Conservation (phyloP, 2,888 invertebrate species). For the Amphipoea lucens region DNA sequence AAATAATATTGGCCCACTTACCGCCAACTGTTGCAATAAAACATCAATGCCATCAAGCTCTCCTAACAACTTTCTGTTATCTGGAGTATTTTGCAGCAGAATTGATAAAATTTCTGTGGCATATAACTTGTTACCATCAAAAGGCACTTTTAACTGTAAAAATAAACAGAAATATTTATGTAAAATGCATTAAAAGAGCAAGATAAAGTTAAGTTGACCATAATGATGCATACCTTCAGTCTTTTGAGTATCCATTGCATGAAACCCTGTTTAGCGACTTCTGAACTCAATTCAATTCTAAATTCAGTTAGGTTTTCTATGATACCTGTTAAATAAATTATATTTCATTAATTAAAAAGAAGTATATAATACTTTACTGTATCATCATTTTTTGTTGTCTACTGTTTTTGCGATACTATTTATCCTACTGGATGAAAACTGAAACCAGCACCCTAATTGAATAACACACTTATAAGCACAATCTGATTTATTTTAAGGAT, state of each 20-base stretch:
- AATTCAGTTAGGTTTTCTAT: constrained; percentile 99
- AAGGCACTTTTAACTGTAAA: constrained; percentile 93
- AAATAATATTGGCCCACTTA: constrained; percentile 76
- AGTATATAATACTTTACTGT: background rate
- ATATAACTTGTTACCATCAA: constrained; percentile 98
- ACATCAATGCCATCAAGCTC: constrained; percentile 99
- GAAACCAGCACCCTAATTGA: background rate
- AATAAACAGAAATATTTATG: background rate
- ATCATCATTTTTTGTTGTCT: too few relatives aligned
- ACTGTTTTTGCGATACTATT: too few relatives aligned
- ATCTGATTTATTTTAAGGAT: background rate
- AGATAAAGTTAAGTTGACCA: background rate
- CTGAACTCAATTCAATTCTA: constrained; percentile 94
- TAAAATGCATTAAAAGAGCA: background rate
- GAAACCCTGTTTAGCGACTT: constrained; percentile 97
- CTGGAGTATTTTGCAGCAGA: constrained; percentile 96
- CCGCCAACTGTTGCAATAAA: constrained; percentile 97
- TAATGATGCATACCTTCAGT: constrained; percentile 90
- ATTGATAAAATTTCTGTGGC: constrained; percentile 99
- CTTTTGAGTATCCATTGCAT: constrained; percentile 97
- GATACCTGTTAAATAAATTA: constrained; percentile 91
- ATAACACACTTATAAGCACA: background rate
- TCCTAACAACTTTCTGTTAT: constrained; percentile 95
- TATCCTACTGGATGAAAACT: too few relatives aligned
- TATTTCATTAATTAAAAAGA: background rate